A percentile compares a stretch with the other conserved stretches of the same genome.
Evolutionary conservation across 2,113 vertebrate genomes (phyloP).

Genomic region (Anser brachyrhynchus): DNA sequence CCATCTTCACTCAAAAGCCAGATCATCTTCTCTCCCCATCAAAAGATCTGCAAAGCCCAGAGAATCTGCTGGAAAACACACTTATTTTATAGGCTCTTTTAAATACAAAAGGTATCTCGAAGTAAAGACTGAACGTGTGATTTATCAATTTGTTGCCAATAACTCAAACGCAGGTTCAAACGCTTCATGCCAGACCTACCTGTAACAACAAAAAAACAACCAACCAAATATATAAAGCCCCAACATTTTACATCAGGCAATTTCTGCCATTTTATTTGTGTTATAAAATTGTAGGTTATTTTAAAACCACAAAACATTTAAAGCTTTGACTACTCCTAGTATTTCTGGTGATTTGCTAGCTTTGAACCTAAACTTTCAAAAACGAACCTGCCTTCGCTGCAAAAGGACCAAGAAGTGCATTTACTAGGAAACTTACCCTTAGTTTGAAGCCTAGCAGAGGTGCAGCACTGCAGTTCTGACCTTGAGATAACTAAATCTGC

Average conservation of each 20-base stretch:
- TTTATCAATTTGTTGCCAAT: not conserved
- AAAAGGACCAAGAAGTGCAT: not conserved
- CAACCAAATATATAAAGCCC: not conserved
- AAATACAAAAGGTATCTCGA: not conserved
- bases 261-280: not conserved
- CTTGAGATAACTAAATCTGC: not conserved
- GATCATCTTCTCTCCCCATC: not conserved
- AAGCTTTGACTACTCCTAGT: not conserved
- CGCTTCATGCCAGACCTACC: not conserved
- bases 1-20: not conserved
- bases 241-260: not conserved
- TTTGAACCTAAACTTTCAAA: not conserved
- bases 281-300: constrained; percentile 29
- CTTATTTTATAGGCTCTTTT: not conserved
- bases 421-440: not conserved
- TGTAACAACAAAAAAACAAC: not conserved
- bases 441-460: not conserved
- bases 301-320: constrained; percentile 15
- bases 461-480: not conserved
- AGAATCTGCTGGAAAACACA: not conserved
- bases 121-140: not conserved
- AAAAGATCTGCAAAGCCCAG: not conserved
- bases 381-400: not conserved
- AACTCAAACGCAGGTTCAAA: not conserved
- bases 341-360: not conserved